Base-by-base conservation (phyloP, 2,888 invertebrate genomes). In the Tineola bisselliella region DNA sequence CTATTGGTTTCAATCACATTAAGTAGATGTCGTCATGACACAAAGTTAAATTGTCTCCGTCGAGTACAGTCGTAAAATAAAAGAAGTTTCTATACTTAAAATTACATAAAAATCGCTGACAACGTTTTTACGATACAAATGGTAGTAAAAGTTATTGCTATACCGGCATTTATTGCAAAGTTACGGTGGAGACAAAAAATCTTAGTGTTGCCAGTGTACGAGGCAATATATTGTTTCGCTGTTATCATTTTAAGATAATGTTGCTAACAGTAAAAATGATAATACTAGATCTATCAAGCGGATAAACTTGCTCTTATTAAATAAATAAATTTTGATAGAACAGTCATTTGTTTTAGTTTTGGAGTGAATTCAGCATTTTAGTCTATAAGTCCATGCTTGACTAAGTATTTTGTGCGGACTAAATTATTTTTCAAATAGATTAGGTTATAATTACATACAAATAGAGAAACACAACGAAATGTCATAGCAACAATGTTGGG, bases 61-160 rank as follows among this genome's bases (percentile, higher is more conserved):
- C 64, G 65, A 68, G 62, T 63, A 62, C 54, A 65, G 64, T 68
- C 68, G 63, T 68, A 69, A 69, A 69, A 62, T 44, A 25, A 43
- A 31, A 70, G 65, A 70, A 70, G 62, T 68, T 66, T 65, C 62
- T 67, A 67, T 70, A 65, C 71, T 68, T 67, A 68, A 66, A 62
- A 66, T 59, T 59, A 59, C 59, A 59, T 59, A 59, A 59, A 58
- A 59, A 59, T 59, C 44, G 43, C 25, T 59, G 59, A 59, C 59
- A 59, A 59, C 59, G 31, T 15, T 59, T 59, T 59, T 59, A 59
- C 59, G 59, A 44, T 59, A 58, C 58, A 58, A 56, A 58, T 25
- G 15, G 58, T 31, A 33, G 19, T 58, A 58, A 33, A 33, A 25
- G 19, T 56, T 56, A 56, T 56, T 25, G 30, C 56, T 25, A 25